These are phyloP conservation scores for Oreochromis spilurus DNA, from an alignment of 2,113 vertebrate species.

Conservation along the genomic window DNA sequence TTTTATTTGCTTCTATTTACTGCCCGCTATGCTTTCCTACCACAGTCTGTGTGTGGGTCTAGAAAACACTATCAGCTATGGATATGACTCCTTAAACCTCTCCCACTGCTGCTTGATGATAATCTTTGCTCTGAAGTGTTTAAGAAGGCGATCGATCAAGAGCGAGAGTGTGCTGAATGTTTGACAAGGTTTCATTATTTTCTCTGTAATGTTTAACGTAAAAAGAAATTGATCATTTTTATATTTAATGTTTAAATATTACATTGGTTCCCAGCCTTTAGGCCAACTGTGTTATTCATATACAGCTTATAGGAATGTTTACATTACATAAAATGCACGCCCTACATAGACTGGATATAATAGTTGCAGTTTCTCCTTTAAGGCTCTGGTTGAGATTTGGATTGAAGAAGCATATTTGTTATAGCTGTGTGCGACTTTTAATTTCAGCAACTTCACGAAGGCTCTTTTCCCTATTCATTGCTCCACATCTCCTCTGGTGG, in stretches of 20 bases:
- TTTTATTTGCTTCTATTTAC: neutral
- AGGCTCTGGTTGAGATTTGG: neutral
- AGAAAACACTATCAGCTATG: neutral
- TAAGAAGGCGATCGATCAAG: neutral
- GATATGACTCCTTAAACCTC: neutral
- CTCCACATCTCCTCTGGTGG: neutral
- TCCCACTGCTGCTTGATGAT: neutral
- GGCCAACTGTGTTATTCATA: neutral
- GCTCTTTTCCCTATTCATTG: neutral
- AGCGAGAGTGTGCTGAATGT: neutral
- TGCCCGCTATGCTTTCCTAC: neutral
- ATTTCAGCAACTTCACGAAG: neutral
- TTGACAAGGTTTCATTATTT: neutral
- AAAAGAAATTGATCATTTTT: neutral
- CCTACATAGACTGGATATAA: neutral
- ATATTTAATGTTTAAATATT: neutral
- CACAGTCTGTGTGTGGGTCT: neutral
- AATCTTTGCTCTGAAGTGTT: neutral
- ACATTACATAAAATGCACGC: neutral
- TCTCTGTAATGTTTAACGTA: neutral
- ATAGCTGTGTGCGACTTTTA: neutral
- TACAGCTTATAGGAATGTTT: neutral
- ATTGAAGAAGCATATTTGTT: neutral
- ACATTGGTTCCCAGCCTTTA: neutral
- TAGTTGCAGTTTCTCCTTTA: neutral